These are phyloP conservation scores for Latheticus oryzae DNA, from an alignment of 2,888 invertebrate species.

Conservation along the genomic window DNA sequence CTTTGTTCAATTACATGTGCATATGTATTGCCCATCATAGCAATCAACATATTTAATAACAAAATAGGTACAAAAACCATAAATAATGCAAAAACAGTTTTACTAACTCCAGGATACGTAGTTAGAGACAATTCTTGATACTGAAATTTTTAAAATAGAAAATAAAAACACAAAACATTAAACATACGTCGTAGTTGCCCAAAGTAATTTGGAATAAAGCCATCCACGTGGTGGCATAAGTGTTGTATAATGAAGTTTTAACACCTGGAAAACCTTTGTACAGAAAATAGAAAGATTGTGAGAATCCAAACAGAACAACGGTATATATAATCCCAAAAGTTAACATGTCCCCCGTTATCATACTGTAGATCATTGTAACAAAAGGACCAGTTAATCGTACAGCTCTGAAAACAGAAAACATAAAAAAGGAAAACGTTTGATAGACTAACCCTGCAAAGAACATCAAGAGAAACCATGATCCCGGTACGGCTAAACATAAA, in stretches of 20 bases:
- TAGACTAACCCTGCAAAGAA: conserved; percentile 90
- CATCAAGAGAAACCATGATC: conserved; percentile 97
- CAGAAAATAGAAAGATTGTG: conserved; percentile 94
- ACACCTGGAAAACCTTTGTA: conserved; percentile 91
- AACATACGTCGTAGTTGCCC: conserved; percentile 97
- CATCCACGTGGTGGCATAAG: conserved; percentile 95
- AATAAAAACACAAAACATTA: no score
- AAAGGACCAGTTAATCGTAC: conserved; percentile 96
- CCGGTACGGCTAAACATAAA: conserved; percentile 91
- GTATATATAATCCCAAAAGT: conserved; percentile 97
- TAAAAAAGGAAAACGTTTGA: conserved; percentile 9
- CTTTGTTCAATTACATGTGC: conserved; percentile 97
- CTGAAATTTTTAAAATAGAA: conserved; percentile 67
- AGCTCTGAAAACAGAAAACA: conserved; percentile 72
- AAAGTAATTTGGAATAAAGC: conserved; percentile 97
- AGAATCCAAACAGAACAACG: conserved; percentile 94
- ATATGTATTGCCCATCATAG: conserved; percentile 99
- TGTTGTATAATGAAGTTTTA: conserved; percentile 83
- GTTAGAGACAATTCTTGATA: conserved; percentile 92
- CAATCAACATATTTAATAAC: conserved; percentile 96
- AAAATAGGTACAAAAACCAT: conserved; percentile 98
- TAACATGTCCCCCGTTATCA: conserved; percentile 99
- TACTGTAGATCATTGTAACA: conserved; percentile 99
- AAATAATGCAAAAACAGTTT: conserved; percentile 96
- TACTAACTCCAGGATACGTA: conserved; percentile 91